phyloP scores from a whole-genome alignment of 2,797 vertebrate genomes.

The Sebastes trivittatus region DNA sequence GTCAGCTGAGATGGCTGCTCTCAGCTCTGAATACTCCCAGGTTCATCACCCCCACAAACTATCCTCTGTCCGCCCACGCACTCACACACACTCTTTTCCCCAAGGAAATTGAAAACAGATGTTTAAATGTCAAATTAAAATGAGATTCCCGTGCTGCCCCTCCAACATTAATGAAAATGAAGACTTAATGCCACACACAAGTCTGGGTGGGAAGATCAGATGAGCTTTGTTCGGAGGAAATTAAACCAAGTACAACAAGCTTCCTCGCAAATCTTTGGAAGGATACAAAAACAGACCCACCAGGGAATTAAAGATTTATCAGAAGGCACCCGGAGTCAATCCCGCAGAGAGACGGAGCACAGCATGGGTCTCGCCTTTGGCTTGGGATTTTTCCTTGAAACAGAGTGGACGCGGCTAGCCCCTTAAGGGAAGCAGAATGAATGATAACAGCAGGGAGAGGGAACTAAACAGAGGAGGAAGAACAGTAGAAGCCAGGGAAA shows the following conservation, averaged over 20 bases:
- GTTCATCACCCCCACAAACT: conserved; percentile 57
- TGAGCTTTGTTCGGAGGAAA: conserved; percentile 85
- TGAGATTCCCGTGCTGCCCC: conserved; percentile 80
- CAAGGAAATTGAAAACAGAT: conserved; percentile 85
- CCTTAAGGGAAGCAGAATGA: conserved; percentile 21
- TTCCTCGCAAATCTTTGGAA: conserved; percentile 65
- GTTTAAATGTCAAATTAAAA: conserved; percentile 88
- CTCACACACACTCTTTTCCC: conserved; percentile 36
- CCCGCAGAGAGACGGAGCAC: conserved; percentile 48
- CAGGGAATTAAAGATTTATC: conserved; percentile 79
- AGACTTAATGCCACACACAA: conserved; percentile 81
- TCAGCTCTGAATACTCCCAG: conserved; percentile 36
- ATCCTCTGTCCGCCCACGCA: conserved; percentile 24
- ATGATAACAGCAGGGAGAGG: conserved; percentile 38
- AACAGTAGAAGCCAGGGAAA: neutral
- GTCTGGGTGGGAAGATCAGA: conserved; percentile 77
- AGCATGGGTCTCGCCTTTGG: conserved; percentile 62
- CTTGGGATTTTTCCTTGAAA: conserved; percentile 52
- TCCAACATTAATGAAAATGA: conserved; percentile 85
- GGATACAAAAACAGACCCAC: conserved; percentile 71
- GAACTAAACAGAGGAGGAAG: neutral
- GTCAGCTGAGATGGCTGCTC: conserved; percentile 55
- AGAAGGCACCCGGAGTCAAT: conserved; percentile 66
- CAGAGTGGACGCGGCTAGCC: conserved; percentile 32
- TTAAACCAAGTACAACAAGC: conserved; percentile 83